Base-by-base conservation (phyloP, 2,888 invertebrate species). In the Eupsilia transversa region DNA sequence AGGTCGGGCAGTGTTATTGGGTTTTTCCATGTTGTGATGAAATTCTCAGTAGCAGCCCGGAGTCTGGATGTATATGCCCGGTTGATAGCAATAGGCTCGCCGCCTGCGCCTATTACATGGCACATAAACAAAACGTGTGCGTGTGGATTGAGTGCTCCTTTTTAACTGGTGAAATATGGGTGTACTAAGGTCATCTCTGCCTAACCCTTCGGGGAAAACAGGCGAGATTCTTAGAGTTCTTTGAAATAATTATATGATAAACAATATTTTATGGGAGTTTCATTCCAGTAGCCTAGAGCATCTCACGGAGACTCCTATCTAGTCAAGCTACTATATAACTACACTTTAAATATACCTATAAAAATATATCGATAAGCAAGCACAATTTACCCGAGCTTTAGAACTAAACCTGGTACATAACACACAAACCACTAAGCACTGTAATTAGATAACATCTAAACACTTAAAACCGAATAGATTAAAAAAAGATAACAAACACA, bases 361-460 rank as follows among this genome's bases (percentile, higher is more conserved):
- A 2, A 38, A 27, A 20, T 0, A 52, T 7, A 64, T 7, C 4
- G 27, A 64, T 9, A 20, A 27, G 5, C 27, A 66, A 12, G 12
- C 9, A 41, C n/a, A 12, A 70, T 20, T 27, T 20, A 78, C 17
- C 33, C 17, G 2, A 46, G 4, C 7, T 38, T n/a, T n/a, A 38
- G 14, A 65, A 66, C 23, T 43, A 46, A 60, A 80, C 56, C 56
- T 54, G 7, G 9, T 0, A 27, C 43, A 23, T 27, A 66, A 56
- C n/a, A 33, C 64, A 46, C 41, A 20, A 60, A 59, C 30, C 63
- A 73, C 64, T 14, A 23, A 64, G 7, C 74, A 78, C 65, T 41
- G 30, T 14, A 27, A 23, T 9, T 30, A 17, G 6, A n/a, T n/a
- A n/a, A n/a, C 10, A 23, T 12, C 4, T 27, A 49, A 77, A 38